Percentiles rank a stretch among this genome's conserved stretches.
These are phyloP conservation scores for Tor tambroides DNA, from an alignment of 2,113 vertebrate species.

Conservation along the genomic window DNA sequence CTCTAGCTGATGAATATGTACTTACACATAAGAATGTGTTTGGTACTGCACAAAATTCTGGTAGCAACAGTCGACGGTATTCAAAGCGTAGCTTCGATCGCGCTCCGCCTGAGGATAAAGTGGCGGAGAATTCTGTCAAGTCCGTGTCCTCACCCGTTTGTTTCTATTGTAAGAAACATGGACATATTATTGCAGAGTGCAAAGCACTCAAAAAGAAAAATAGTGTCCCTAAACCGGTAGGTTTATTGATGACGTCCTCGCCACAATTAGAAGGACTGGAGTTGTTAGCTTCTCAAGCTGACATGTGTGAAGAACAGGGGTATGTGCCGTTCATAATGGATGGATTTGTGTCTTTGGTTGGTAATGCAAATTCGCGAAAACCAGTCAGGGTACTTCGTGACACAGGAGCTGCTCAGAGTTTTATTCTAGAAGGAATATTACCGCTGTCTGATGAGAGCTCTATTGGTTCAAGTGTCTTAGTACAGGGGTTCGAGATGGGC, in stretches of 20 bases:
- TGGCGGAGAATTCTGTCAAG: neutral
- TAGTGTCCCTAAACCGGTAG: neutral
- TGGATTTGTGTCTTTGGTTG: neutral
- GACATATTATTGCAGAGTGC: conserved; percentile 1
- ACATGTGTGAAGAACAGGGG: neutral
- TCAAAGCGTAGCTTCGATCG: neutral
- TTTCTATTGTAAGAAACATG: neutral
- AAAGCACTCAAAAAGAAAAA: neutral
- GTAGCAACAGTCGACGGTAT: neutral
- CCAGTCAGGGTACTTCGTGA: neutral
- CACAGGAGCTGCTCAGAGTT: neutral
- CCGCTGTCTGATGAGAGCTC: neutral
- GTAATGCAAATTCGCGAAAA: neutral
- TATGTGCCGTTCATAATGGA: neutral
- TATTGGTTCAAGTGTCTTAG: neutral
- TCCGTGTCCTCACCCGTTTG: neutral
- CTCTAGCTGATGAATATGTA: neutral
- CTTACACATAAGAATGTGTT: neutral
- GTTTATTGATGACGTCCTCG: neutral
- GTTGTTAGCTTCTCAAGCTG: neutral
- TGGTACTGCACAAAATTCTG: neutral
- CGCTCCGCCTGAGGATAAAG: fast-evolving
- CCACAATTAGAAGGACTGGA: neutral
- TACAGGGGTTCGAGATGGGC: conserved; percentile 2
- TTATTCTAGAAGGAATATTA: conserved; percentile 6